phyloP scores from a whole-genome alignment of 2,888 invertebrate genomes.

The Saturnia japonica region DNA sequence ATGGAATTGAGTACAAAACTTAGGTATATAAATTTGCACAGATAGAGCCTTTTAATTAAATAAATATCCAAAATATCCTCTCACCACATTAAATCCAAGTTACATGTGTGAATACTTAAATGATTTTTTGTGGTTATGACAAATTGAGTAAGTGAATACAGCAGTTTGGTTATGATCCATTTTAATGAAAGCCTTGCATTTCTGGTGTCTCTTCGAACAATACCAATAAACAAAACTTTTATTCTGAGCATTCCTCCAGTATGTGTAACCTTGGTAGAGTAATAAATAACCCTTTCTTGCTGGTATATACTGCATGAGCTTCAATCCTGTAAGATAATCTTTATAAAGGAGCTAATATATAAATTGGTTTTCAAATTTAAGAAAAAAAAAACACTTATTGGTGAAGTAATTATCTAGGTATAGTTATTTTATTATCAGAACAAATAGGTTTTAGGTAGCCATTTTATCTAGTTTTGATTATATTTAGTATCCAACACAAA shows the following conservation, averaged over 20 bases:
- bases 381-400: background rate
- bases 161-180: background rate
- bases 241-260: background rate
- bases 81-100: background rate
- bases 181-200: background rate
- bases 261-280: background rate
- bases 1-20: too few species aligned
- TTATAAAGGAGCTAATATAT: background rate
- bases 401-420: too few species aligned
- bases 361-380: background rate
- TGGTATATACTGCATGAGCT: background rate
- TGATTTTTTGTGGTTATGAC: background rate
- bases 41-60: background rate
- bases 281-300: background rate
- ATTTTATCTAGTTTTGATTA: background rate
- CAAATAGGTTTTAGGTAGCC: background rate
- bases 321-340: background rate
- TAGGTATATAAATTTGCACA: too few species aligned
- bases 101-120: background rate
- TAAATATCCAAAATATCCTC: background rate
- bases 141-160: background rate
- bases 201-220: background rate
- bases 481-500: background rate
- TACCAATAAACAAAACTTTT: background rate
- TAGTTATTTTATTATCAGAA: background rate